Evolutionary conservation across 1,140 invertebrate genomes (phyloP).

Genomic region (Notospermus geniculatus): DNA sequence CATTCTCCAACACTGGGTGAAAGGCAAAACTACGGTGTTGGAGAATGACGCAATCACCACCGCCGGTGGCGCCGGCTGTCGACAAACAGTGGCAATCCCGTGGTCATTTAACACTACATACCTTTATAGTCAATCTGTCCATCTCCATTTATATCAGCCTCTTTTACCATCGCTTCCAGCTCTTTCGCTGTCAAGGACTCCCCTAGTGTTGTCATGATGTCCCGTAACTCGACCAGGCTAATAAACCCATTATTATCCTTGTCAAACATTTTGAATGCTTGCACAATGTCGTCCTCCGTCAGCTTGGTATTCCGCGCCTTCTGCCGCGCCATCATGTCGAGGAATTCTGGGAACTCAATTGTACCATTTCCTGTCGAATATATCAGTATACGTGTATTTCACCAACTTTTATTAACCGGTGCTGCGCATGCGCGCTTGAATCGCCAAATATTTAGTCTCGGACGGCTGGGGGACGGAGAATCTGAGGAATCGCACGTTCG

Average conservation of each 20-base stretch:
- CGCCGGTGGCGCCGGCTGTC: no score
- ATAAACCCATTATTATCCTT: conserved; percentile 7
- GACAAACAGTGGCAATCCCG: no score
- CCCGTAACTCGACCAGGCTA: neutral
- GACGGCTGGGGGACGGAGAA: no score
- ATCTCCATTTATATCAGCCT: conserved; percentile 6
- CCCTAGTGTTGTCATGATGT: conserved; percentile 2
- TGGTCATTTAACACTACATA: no score
- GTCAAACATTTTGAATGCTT: conserved; percentile 2
- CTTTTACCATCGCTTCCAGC: conserved; percentile 4
- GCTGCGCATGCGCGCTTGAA: no score
- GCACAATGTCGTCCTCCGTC: conserved; percentile 7
- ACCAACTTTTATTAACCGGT: no score
- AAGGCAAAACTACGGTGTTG: no score
- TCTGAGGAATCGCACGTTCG: no score
- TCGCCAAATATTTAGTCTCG: no score
- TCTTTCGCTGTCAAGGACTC: neutral
- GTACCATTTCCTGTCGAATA: conserved; percentile 1
- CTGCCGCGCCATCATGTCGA: conserved; percentile 6
- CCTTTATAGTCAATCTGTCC: conserved; percentile 8
- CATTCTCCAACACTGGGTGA: no score
- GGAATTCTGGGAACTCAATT: conserved; percentile 9
- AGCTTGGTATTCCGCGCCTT: neutral
- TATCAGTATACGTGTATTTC: no score
- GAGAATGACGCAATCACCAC: no score